Base-by-base conservation (phyloP, 1,140 invertebrate genomes). In the Pseudomyrmex gracilis region DNA sequence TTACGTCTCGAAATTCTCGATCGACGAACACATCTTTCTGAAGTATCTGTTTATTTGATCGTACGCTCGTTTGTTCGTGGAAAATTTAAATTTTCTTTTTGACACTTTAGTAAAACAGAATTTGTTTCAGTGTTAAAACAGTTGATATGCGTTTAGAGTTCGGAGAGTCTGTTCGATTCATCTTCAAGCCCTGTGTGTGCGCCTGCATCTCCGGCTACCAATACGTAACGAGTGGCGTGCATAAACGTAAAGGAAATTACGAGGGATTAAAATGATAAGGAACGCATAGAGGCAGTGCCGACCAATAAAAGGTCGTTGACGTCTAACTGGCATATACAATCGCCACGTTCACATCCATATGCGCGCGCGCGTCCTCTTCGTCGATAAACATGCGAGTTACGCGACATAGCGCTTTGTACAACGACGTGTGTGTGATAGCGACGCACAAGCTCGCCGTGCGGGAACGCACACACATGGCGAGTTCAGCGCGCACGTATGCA, bases 191-290 rank as follows among this genome's bases (percentile, higher is more conserved):
- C 61, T 55, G 34, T 34, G 34, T 7, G 34, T 34, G 34, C 1
- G 58, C n/a, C 66, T 63, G 47, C 57, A 8, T 71, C 22, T 64
- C 57, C 9, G 9, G 22, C 34, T 61, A n/a, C 43, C 57, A 76
- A 88, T 74, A 66, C 61, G 34, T 20, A 83, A 85, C 63, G 64
- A 57, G 24, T 51, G 71, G 73, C 73, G 51, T 10, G 55, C 53
- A 67, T 57, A 67, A 77, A 47, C 47, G 57, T 70, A 71, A 77
- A 70, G 74, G 77, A 89, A 84, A 88, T 88, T 86, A 87, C 67
- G 67, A 78, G 63, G 73, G 86, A 89, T 84, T 86, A 73, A 84
- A 71, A 76, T 85, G 83, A 88, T 89, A 85, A 87, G 77, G 68
- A 83, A 78, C 43, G 51, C 66, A 74, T 84, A 84, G 63, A 67